These are phyloP conservation scores for Norana najaformis DNA, from an alignment of 2,888 invertebrate genomes.

Conservation along the genomic window DNA sequence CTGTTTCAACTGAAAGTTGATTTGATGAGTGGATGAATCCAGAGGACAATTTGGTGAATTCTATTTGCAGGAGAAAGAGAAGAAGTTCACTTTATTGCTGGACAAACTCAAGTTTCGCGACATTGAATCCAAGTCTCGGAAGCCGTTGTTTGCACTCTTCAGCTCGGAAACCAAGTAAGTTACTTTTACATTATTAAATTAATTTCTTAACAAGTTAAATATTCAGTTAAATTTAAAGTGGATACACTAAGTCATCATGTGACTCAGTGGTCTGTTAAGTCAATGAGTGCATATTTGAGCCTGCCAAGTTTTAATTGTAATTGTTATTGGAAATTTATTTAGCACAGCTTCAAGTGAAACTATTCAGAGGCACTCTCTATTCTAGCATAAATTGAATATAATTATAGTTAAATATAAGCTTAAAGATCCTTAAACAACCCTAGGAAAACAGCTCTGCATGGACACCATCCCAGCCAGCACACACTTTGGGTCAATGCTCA, in stretches of 20 bases:
- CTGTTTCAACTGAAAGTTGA: too few species aligned
- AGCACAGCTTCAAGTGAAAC: too few species aligned
- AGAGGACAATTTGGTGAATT: neutral
- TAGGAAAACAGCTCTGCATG: too few species aligned
- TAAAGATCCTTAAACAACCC: too few species aligned
- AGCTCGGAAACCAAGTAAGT: constrained; percentile 95
- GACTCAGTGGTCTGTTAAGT: neutral
- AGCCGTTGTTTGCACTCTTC: constrained; percentile 96
- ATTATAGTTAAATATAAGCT: too few species aligned
- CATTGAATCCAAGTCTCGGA: constrained; percentile 90
- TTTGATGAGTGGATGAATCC: neutral
- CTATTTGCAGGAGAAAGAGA: constrained; percentile 83
- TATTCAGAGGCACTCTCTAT: too few species aligned
- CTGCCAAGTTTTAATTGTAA: too few species aligned
- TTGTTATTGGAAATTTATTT: too few species aligned
- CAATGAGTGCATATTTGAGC: too few species aligned
- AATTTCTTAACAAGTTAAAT: neutral
- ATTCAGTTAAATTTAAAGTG: neutral
- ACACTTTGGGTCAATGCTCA: too few species aligned
- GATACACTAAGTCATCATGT: neutral
- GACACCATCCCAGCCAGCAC: too few species aligned
- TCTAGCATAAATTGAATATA: too few species aligned
- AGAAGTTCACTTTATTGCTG: constrained; percentile 97
- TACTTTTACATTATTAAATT: neutral
- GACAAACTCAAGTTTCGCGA: constrained; percentile 95